Percentiles rank a stretch among this genome's conserved stretches.
phyloP scores from a whole-genome alignment of 2,797 vertebrate species.

The Pipistrellus pygmaeus region DNA sequence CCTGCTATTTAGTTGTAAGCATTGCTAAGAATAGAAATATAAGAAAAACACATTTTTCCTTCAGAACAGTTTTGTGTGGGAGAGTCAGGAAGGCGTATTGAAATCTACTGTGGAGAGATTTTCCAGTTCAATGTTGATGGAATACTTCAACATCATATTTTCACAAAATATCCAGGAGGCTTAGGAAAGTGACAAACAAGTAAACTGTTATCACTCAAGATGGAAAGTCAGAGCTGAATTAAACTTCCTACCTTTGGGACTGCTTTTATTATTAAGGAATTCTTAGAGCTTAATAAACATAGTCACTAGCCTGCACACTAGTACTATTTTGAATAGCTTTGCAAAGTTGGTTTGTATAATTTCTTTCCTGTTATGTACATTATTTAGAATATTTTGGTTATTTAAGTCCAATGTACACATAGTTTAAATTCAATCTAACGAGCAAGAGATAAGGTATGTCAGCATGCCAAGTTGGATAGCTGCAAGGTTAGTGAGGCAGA shows the following conservation, averaged over 20 bases:
- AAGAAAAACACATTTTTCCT: background rate
- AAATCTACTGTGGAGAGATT: background rate
- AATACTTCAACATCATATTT: background rate
- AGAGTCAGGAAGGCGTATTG: background rate
- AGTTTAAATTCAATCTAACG: constrained; percentile 39
- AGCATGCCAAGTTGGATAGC: constrained; percentile 20
- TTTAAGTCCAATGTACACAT: constrained; percentile 26
- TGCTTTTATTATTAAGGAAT: background rate
- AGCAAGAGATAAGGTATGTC: background rate
- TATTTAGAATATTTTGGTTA: constrained; percentile 68
- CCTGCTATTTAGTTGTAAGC: background rate
- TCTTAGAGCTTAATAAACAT: background rate
- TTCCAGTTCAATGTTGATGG: background rate
- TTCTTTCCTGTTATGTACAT: constrained; percentile 28
- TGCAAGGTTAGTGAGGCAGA: constrained; percentile 59
- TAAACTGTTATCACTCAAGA: background rate
- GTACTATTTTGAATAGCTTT: background rate
- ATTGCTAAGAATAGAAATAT: constrained; percentile 3
- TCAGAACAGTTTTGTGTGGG: background rate
- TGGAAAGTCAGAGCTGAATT: background rate
- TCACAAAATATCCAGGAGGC: background rate
- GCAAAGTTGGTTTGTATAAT: background rate
- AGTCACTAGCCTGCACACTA: background rate
- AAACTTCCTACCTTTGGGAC: background rate
- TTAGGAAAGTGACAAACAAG: background rate